A percentile compares a stretch with the other conserved stretches of the same genome.
phyloP scores from a whole-genome alignment of 2,888 invertebrate species.

The Homarus gammarus region DNA sequence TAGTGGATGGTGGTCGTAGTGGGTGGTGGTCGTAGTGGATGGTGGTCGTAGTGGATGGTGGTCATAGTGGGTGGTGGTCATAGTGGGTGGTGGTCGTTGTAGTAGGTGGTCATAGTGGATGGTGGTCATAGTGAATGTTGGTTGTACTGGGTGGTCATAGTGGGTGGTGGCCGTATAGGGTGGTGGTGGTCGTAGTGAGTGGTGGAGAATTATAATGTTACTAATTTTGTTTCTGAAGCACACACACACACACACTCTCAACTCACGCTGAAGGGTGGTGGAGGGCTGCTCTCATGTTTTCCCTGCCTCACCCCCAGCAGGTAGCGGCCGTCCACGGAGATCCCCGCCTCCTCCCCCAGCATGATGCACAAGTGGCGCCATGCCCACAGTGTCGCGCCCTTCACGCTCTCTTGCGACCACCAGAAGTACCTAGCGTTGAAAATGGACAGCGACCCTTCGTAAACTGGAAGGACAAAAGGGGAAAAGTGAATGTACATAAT shows the following conservation, averaged over 20 bases:
- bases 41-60: neutral
- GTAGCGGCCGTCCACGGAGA: constrained; percentile 1
- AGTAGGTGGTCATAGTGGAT: no score
- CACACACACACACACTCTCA: no score
- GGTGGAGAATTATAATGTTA: neutral
- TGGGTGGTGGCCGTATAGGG: no score
- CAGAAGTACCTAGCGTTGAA: constrained; percentile 26
- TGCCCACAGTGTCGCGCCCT: neutral
- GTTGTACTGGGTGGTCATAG: no score
- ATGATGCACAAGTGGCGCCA: constrained; percentile 14
- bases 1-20: no score
- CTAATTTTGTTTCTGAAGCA: no score
- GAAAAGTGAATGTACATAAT: neutral
- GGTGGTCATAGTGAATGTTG: no score
- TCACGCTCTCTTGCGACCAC: neutral
- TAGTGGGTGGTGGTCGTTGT: no score
- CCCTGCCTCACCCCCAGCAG: neutral
- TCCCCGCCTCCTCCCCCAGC: neutral
- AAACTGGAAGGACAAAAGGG: neutral
- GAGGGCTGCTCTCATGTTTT: neutral
- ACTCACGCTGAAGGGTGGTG: constrained; percentile 3
- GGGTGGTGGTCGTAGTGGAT: no score
- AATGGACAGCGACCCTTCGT: neutral
- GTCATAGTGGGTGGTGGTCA: no score
- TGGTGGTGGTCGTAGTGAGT: no score